phyloP scores from a whole-genome alignment of 2,113 vertebrate genomes.

The Amphiprion ocellaris region DNA sequence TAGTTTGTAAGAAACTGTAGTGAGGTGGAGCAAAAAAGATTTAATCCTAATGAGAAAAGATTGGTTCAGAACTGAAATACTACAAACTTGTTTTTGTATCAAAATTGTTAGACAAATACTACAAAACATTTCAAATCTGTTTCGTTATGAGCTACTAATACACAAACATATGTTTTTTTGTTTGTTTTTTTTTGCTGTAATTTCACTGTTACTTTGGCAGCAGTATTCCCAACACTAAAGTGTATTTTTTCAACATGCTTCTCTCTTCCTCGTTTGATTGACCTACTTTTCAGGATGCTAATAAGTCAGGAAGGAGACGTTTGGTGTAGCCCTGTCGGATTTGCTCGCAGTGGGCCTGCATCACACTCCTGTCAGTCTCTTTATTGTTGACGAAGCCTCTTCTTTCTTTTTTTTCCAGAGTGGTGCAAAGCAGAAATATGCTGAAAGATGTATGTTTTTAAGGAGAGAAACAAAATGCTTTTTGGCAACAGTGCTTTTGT shows the following conservation, averaged over 20 bases:
- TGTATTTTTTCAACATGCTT: conserved; percentile 40
- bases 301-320: conserved; percentile 81
- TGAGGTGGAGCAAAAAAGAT: conserved; percentile 37
- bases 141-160: background rate
- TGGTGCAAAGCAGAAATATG: conserved; percentile 19
- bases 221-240: conserved; percentile 6
- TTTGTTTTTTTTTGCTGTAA: background rate
- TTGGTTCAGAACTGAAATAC: conserved; percentile 63
- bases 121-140: background rate
- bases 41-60: conserved; percentile 77
- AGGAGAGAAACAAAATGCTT: conserved; percentile 1
- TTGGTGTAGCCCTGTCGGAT: conserved; percentile 71
- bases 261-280: conserved; percentile 71
- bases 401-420: conserved; percentile 10
- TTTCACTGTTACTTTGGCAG: background rate
- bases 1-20: conserved; percentile 59
- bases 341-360: conserved; percentile 46
- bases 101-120: conserved; percentile 3
- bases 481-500: background rate
- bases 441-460: conserved; percentile 32
- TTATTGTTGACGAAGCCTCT: conserved; percentile 55
- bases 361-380: conserved; percentile 66
- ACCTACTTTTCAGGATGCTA: conserved; percentile 87
- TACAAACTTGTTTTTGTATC: conserved; percentile 5
- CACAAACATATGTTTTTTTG: background rate